phyloP scores from a whole-genome alignment of 2,888 invertebrate species.

The Dasypogon diadema region DNA sequence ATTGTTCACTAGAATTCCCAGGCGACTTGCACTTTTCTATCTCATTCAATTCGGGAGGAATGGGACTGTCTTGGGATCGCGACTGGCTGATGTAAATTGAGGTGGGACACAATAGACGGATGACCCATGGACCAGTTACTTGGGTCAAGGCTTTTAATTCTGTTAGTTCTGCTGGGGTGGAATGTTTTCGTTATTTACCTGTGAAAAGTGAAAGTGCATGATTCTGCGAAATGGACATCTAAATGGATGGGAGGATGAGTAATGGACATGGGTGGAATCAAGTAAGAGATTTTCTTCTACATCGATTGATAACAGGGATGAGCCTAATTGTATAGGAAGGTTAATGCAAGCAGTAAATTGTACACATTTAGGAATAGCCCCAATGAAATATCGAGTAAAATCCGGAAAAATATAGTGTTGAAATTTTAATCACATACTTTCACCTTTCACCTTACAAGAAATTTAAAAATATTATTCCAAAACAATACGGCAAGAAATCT shows the following conservation, averaged over 20 bases:
- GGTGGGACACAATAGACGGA: background rate
- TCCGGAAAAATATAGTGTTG: too few species aligned
- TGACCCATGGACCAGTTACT: conserved; percentile 15
- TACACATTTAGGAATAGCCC: too few species aligned
- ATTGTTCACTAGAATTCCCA: conserved; percentile 42
- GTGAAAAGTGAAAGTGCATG: conserved; percentile 25
- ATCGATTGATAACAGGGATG: too few species aligned
- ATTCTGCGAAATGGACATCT: conserved; percentile 5
- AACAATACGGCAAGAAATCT: too few species aligned
- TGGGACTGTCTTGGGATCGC: background rate
- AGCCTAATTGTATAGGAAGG: too few species aligned
- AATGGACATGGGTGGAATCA: background rate
- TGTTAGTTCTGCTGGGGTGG: background rate
- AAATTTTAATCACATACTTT: too few species aligned
- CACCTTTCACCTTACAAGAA: too few species aligned
- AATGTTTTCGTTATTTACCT: background rate
- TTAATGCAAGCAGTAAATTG: too few species aligned
- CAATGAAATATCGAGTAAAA: too few species aligned
- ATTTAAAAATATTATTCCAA: too few species aligned
- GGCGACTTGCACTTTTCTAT: conserved; percentile 52
- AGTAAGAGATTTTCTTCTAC: too few species aligned
- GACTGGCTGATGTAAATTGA: conserved; percentile 10
- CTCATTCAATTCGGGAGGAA: background rate
- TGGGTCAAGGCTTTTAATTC: conserved; percentile 26
- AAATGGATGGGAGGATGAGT: background rate